Evolutionary conservation across 35 echinoderm and acorn worm genomes (phyloP), one percentile per base, ranked within the genome.

Genomic region (Anneissia japonica): DNA sequence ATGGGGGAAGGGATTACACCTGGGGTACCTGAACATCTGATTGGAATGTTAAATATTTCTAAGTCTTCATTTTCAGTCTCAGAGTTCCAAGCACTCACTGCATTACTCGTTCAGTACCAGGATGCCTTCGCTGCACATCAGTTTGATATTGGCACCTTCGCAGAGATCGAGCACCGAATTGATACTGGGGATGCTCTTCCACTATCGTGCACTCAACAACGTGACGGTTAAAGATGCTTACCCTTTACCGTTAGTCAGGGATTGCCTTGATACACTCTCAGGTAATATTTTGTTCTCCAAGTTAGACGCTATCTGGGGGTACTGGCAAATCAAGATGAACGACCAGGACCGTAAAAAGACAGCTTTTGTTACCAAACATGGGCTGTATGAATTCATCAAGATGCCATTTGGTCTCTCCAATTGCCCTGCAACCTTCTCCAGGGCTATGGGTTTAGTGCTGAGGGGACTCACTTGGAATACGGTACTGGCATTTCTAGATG

Each of bases 401-500:
- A 82, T 82, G 37, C 80, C 38, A 13, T 82, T 82, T 34, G 37
- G 80, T 12, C 80, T 82, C 19, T 82, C 9, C 34, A 38, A 38
- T 82, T 13, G 9, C 13, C 80, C 12, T 12, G 80, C 80, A 10
- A 82, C 80, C 7, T 82, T 82, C 37, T 82, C 80, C 80, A 9
- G 31, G n/a, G 81, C 39, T 13, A 10, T 83, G 14, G 12, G 39
- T 35, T 83, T 83, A 9, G 45, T 83, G 30, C 86, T 88, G 0
- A 43, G 78, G n/a, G 79, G 85, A 31, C 31, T 87, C 2, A 39
- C 1, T 1, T 87, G 85, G 85, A 39, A 81, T n/a, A 43, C 40
- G 14, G 85, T 55, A 16, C 39, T 87, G 4, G 85, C 85, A 39
- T 87, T 87, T 35, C 85, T 80, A 30, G 85, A 87, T 32, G 76